Evolutionary conservation across 2,113 vertebrate genomes (phyloP).

Genomic region (Lutjanus erythropterus): DNA sequence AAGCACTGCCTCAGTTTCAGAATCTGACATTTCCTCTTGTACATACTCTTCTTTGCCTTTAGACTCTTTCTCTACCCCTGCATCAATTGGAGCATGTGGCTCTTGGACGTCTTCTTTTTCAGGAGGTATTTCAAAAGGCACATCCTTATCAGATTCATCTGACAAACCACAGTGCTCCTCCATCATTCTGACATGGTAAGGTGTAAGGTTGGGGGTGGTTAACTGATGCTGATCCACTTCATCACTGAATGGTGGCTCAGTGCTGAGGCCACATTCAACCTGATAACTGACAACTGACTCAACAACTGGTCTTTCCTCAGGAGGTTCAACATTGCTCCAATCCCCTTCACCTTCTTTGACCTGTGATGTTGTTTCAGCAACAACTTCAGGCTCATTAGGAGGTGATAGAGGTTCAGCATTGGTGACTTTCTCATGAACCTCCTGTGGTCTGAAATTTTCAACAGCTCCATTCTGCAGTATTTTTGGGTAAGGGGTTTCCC

Average conservation of each 20-base stretch:
- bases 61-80: conserved; percentile 4
- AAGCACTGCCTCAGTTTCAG: conserved; percentile 52
- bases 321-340: not conserved
- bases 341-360: conserved; percentile 13
- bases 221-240: conserved; percentile 4
- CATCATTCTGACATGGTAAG: not conserved
- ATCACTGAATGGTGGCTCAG: not conserved
- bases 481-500: conserved; percentile 57
- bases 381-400: conserved; percentile 45
- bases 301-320: not conserved
- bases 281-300: conserved; percentile 38
- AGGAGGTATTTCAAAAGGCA: not conserved
- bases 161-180: conserved; percentile 2
- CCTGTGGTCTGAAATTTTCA: conserved; percentile 69
- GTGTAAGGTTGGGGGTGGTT: not conserved
- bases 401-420: conserved; percentile 60
- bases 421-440: conserved; percentile 66
- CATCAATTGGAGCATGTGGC: not conserved
- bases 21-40: conserved; percentile 52
- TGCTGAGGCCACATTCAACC: conserved; percentile 37
- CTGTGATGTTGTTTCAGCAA: not conserved
- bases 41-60: not conserved
- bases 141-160: conserved; percentile 24
- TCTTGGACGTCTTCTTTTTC: conserved; percentile 31
- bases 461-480: conserved; percentile 55